These are phyloP conservation scores for Aythya fuligula DNA, from an alignment of 2,797 vertebrate genomes.

Conservation along the genomic window DNA sequence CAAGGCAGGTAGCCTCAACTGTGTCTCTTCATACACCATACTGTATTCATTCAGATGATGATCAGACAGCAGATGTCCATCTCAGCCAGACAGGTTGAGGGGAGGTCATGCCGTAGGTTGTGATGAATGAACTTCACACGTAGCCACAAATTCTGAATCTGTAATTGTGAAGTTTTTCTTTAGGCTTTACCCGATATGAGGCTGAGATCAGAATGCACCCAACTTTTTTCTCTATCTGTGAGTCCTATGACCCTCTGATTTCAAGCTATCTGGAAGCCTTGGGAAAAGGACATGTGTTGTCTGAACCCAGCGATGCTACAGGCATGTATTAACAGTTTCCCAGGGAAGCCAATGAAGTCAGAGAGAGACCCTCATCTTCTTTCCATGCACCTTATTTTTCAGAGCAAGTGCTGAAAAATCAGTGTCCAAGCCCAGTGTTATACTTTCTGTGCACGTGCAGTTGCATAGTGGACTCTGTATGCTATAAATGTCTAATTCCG, in stretches of 20 bases:
- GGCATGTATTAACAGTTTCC: not conserved
- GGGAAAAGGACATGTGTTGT: not conserved
- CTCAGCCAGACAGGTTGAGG: not conserved
- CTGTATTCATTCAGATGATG: not conserved
- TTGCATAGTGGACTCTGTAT: no score
- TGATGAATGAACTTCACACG: not conserved
- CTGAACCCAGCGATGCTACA: not conserved
- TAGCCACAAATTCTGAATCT: not conserved
- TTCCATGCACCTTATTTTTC: not conserved
- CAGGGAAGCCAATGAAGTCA: not conserved
- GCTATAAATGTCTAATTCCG: not conserved
- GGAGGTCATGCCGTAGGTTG: not conserved
- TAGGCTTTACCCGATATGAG: not conserved
- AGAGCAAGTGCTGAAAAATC: not conserved
- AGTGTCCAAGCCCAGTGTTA: not conserved
- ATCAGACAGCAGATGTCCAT: not conserved
- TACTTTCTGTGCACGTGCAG: not conserved
- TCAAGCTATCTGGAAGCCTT: not conserved
- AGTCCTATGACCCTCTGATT: not conserved
- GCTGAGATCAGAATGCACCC: not conserved
- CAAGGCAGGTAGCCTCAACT: not conserved
- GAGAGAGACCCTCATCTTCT: not conserved
- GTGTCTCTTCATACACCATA: not conserved
- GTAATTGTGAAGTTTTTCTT: not conserved
- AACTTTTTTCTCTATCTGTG: not conserved